A percentile compares a stretch with the other conserved stretches of the same genome.
Conservation (phyloP, 2,888 invertebrate genomes). For the Sminthurinus aureus region DNA sequence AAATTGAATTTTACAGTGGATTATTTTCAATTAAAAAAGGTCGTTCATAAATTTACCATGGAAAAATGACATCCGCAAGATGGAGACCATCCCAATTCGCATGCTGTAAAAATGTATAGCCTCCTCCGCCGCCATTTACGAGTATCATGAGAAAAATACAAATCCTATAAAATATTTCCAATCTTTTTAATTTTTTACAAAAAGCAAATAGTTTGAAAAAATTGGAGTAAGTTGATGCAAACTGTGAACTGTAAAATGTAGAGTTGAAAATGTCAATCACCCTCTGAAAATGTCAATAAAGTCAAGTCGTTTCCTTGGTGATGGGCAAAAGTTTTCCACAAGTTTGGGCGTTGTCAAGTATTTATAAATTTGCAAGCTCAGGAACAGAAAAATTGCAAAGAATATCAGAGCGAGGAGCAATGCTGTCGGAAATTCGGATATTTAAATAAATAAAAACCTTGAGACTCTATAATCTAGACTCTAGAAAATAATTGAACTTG, state of each 20-base stretch:
- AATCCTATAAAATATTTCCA: neutral
- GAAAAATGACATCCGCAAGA: neutral
- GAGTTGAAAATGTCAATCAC: neutral
- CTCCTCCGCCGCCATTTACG: neutral
- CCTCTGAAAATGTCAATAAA: neutral
- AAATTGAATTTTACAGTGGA: too few species aligned
- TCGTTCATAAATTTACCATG: neutral
- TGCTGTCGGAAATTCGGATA: too few species aligned
- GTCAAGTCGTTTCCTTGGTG: neutral
- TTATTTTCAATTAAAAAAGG: neutral
- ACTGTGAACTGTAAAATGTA: too few species aligned
- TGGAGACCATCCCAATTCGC: neutral
- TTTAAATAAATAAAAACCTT: too few species aligned
- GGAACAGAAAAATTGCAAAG: neutral
- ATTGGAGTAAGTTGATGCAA: neutral
- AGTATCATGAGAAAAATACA: conserved; percentile 5
- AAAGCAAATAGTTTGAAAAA: too few species aligned
- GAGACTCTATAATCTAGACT: neutral
- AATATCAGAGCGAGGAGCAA: neutral
- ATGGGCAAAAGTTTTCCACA: neutral
- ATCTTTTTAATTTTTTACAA: too few species aligned
- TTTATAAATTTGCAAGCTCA: neutral
- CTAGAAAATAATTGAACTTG: too few species aligned
- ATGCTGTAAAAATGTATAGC: neutral
- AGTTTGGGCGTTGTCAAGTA: neutral